Evolutionary conservation across 2,888 invertebrate genomes (phyloP), one percentile per base, ranked within the genome.

Genomic region (Aphodius sticticus): DNA sequence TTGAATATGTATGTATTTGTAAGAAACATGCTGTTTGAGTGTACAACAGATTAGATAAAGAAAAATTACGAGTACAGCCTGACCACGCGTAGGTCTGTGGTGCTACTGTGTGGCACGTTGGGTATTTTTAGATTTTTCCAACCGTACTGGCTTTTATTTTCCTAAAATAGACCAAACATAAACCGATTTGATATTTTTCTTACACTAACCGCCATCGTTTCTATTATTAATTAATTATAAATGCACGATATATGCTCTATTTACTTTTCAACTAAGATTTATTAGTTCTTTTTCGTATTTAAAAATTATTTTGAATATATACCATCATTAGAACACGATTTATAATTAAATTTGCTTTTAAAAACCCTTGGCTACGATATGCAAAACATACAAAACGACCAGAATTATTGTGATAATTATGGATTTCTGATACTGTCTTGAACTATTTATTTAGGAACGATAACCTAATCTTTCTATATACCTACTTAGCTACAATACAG

Each of bases 41-140:
- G 53, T 53, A 53, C 53, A 53, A 53, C 53, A 53, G 53, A 53
- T 53, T 53, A 53, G 53, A 53, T 53, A 53, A 53, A 53, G 53
- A 12, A 53, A 53, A 53, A 53, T 53, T 53, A 53, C 53, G 53
- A 53, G 7, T 53, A 53, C 12, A 53, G 7, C 9, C 53, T 12
- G 53, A 12, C 53, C 12, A 53, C 53, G 53, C 53, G 53, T 53
- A 53, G 53, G 53, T 53, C 53, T 26, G 26, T 26, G 26, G 26
- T 26, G 26, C 26, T 12, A 53, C 53, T 9, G 53, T 53, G 53
- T 53, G 53, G 53, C 53, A 12, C 53, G 53, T 53, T 53, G 3
- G 53, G 12, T 53, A 53, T 53, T 53, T 53, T 53, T 53, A 53
- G 53, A 53, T 53, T 53, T 53, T 53, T 53, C 26, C 7, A 53